Evolutionary conservation across 2,888 invertebrate species (phyloP).

Genomic region (Argyresthia goedartella): DNA sequence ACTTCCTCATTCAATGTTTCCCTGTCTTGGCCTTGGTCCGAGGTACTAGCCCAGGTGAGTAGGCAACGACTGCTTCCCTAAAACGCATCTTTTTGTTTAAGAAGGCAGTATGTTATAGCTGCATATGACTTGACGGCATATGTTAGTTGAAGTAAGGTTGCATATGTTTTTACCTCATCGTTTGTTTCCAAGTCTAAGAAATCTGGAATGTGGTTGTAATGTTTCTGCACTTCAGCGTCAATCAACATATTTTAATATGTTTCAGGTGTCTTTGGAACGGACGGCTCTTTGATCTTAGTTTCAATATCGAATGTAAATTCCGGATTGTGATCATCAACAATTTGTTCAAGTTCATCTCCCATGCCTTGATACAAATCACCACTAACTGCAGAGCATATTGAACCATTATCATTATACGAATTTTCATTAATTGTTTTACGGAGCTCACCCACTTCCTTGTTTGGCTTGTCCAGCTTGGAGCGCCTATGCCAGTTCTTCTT

Average conservation of each 20-base stretch:
- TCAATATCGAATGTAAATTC: background rate
- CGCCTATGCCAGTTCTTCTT: no score
- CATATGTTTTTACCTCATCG: conserved; percentile 1
- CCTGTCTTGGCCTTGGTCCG: background rate
- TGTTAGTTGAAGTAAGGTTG: background rate
- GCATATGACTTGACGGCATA: conserved; percentile 2
- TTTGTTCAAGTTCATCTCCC: no score
- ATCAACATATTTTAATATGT: background rate
- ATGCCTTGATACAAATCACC: no score
- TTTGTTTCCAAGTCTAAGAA: conserved; percentile 1
- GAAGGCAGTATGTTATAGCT: background rate
- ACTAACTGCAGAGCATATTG: no score
- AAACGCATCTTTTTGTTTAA: background rate
- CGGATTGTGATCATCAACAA: no score
- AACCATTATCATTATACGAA: no score
- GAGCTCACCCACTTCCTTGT: no score
- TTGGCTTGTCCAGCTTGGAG: no score
- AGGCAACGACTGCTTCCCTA: background rate
- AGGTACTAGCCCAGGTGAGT: background rate
- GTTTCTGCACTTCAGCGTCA: background rate
- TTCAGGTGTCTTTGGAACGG: background rate
- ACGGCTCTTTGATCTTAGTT: conserved; percentile 1
- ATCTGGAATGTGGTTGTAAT: background rate
- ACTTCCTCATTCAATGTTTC: background rate
- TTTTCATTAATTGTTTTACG: no score